These are phyloP conservation scores for Brachymystax lenok DNA, from an alignment of 2,797 vertebrate species.

Conservation along the genomic window DNA sequence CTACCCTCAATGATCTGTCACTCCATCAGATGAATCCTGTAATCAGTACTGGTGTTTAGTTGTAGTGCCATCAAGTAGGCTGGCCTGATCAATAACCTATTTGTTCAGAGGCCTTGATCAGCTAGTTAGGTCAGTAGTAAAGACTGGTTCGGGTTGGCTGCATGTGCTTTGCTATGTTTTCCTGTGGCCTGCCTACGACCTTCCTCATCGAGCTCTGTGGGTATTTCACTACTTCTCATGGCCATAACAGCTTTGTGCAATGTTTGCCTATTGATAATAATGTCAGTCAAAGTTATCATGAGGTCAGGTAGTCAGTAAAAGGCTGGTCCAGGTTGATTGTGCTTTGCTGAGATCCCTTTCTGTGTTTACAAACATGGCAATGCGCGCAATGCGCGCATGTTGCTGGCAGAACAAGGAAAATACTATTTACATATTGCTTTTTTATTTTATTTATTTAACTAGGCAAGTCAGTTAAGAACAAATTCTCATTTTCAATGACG, in stretches of 20 bases:
- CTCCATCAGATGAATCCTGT: background rate
- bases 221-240: background rate
- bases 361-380: too few relatives aligned
- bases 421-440: too few relatives aligned
- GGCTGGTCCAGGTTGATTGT: background rate
- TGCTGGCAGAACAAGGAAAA: too few relatives aligned
- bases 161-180: background rate
- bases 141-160: background rate
- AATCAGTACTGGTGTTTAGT: constrained; percentile 10
- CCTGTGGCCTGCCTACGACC: background rate
- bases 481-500: too few relatives aligned
- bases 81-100: constrained; percentile 13
- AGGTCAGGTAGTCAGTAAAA: background rate
- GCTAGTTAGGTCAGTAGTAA: background rate
- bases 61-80: background rate
- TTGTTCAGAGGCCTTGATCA: background rate
- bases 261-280: background rate
- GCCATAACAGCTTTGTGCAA: background rate
- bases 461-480: too few relatives aligned
- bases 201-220: background rate
- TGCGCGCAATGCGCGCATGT: too few relatives aligned
- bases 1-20: background rate
- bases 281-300: background rate
- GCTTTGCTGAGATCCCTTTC: background rate
- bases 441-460: too few relatives aligned